Conservation (phyloP, 92 coral and sea anemone genomes). For the Hydrozoanthus gracilis region DNA sequence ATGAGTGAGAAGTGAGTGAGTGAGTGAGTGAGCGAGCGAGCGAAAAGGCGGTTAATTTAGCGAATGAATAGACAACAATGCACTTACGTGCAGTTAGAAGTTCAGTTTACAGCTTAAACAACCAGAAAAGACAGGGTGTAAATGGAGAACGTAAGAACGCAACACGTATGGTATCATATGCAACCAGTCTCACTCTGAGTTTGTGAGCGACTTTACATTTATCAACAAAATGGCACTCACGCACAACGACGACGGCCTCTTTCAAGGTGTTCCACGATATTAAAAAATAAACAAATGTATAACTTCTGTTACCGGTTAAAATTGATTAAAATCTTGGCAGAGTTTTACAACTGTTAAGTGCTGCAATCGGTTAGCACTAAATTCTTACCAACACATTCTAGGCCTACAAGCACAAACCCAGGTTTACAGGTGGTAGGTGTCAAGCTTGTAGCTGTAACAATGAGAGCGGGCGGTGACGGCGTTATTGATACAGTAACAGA, state of each 20-base stretch:
- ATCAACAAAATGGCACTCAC: background rate
- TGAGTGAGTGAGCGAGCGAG: slow-evolving; percentile 19
- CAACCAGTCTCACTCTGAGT: background rate
- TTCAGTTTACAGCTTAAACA: background rate
- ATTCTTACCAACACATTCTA: slow-evolving; percentile 24
- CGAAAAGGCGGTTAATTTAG: background rate
- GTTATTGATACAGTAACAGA: background rate
- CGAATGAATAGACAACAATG: background rate
- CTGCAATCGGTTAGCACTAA: background rate
- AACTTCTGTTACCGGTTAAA: background rate
- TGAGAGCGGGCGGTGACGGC: background rate
- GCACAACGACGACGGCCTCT: background rate
- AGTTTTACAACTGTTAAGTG: background rate
- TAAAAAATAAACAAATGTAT: too few relatives aligned
- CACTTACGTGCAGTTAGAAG: background rate
- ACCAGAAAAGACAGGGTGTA: background rate
- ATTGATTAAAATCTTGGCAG: too few relatives aligned
- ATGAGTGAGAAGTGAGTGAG: background rate
- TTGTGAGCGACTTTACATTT: background rate
- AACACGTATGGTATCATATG: slow-evolving; percentile 2
- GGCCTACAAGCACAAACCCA: slow-evolving; percentile 6
- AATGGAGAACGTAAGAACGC: slow-evolving; percentile 6
- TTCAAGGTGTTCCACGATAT: background rate
- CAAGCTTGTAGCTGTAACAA: background rate
- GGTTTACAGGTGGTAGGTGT: background rate